Conservation (phyloP, 2,113 vertebrate species). For the Zapus hudsonius region DNA sequence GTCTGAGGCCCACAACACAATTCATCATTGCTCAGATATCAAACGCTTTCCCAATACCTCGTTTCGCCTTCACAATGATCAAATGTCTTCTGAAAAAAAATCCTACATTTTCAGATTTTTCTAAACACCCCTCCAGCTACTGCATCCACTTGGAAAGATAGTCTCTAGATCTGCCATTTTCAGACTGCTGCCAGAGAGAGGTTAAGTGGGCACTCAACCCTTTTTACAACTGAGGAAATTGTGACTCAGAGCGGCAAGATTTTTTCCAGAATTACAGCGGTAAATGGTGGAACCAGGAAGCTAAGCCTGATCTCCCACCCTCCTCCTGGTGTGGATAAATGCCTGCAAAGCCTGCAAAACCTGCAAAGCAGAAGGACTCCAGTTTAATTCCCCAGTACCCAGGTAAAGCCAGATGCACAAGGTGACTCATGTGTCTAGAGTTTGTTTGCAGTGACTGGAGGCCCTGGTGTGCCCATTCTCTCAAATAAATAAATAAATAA, state of each 20-base stretch:
- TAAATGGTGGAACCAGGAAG: background rate
- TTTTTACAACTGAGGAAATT: background rate
- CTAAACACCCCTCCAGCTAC: background rate
- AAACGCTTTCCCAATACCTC: slow-evolving; percentile 56
- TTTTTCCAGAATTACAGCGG: slow-evolving; percentile 20
- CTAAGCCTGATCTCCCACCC: background rate
- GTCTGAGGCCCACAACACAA: background rate
- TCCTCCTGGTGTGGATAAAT: background rate
- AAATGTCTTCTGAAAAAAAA: background rate
- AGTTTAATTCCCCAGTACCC: too few species aligned
- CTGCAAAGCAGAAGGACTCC: too few species aligned
- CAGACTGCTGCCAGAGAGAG: background rate
- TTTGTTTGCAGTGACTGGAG: too few species aligned
- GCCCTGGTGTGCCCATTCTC: too few species aligned
- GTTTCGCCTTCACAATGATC: background rate
- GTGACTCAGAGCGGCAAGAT: background rate
- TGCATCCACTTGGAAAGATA: background rate
- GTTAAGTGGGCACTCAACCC: background rate
- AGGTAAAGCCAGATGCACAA: too few species aligned
- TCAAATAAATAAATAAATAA: too few species aligned
- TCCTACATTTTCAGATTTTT: slow-evolving; percentile 19
- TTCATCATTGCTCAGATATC: slow-evolving; percentile 2
- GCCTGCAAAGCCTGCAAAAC: too few species aligned
- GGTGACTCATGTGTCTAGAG: too few species aligned
- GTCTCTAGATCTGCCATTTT: background rate